Evolutionary conservation across 2,113 vertebrate species (phyloP).

Genomic region (Mobula hypostoma): DNA sequence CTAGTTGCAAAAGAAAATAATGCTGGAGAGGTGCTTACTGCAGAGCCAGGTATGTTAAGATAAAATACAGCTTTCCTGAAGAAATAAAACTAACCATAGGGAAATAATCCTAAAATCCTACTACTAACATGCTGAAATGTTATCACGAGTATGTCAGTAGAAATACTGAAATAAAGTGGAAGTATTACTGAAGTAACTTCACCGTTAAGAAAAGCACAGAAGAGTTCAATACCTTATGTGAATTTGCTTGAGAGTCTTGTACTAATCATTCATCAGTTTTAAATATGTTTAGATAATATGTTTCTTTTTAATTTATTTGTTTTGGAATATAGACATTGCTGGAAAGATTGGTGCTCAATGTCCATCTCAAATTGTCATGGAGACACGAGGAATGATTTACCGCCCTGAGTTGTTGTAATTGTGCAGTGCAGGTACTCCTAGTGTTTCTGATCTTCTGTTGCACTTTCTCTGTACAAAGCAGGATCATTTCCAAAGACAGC

Average conservation of each 20-base stretch:
- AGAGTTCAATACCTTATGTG: not conserved
- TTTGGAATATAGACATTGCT: no score
- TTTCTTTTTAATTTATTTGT: no score
- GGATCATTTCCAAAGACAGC: no score
- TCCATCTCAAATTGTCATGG: no score
- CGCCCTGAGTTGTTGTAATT: no score
- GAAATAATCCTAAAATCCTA: not conserved
- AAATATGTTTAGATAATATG: no score
- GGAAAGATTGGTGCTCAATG: no score
- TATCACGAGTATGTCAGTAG: not conserved
- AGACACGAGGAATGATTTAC: no score
- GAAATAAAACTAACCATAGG: not conserved
- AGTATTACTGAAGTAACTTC: not conserved
- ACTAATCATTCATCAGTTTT: not conserved
- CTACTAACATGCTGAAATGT: not conserved
- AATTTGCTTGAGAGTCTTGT: not conserved
- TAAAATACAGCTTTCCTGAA: not conserved
- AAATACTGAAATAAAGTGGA: not conserved
- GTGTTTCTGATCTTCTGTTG: no score
- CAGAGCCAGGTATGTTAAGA: not conserved
- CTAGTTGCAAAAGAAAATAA: not conserved
- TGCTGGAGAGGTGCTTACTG: not conserved
- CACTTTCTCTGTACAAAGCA: no score
- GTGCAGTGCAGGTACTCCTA: no score
- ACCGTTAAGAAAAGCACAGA: not conserved